phyloP scores from a whole-genome alignment of 2,113 vertebrate genomes.

The Siniperca chuatsi region DNA sequence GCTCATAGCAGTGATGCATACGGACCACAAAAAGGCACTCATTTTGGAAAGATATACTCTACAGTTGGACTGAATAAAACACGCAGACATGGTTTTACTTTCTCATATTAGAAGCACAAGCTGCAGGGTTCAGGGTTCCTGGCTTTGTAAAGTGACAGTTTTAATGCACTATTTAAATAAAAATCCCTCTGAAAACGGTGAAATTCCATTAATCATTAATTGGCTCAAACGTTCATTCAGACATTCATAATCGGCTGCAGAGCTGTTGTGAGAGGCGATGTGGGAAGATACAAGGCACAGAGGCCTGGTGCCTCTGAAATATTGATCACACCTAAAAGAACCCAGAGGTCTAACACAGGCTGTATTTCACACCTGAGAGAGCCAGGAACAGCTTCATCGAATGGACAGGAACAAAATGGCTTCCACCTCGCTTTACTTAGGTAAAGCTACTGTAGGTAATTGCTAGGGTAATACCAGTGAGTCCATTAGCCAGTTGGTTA shows the following conservation, averaged over 20 bases:
- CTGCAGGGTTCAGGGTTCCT: neutral
- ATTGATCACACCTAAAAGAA: constrained; percentile 80
- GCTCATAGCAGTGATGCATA: constrained; percentile 20
- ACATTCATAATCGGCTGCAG: constrained; percentile 70
- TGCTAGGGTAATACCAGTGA: constrained; percentile 51
- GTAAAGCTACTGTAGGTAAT: constrained; percentile 59
- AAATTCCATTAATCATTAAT: constrained; percentile 73
- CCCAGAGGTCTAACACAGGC: constrained; percentile 63
- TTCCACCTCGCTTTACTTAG: constrained; percentile 57
- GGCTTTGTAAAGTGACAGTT: constrained; percentile 2
- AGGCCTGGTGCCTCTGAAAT: constrained; percentile 72
- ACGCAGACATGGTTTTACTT: constrained; percentile 37
- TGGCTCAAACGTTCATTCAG: constrained; percentile 67
- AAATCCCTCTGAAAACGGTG: constrained; percentile 60
- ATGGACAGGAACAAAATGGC: constrained; percentile 78
- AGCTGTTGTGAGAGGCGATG: constrained; percentile 59
- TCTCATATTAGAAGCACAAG: constrained; percentile 21
- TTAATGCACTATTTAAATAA: constrained; percentile 73
- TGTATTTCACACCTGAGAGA: constrained; percentile 77
- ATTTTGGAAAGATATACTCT: constrained; percentile 20
- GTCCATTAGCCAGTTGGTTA: constrained; percentile 78
- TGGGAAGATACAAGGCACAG: constrained; percentile 54
- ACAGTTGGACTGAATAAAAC: constrained; percentile 41
- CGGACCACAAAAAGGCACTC: constrained; percentile 24
- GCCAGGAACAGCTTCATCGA: constrained; percentile 58